A percentile compares a stretch with the other conserved stretches of the same genome.
phyloP scores from a whole-genome alignment of 2,888 invertebrate genomes.

The Xestia rhomboidea region DNA sequence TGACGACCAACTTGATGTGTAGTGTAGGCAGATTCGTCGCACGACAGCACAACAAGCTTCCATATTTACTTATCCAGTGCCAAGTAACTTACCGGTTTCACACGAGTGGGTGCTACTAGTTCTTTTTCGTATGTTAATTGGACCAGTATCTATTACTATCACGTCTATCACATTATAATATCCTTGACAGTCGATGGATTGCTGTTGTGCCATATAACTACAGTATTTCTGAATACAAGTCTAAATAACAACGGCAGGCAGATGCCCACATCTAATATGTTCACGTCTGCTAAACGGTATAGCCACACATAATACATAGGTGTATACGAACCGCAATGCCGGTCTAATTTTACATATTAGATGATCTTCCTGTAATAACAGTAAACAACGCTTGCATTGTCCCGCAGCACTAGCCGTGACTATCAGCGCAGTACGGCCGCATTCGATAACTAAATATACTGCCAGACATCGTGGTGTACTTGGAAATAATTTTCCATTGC shows the following conservation, averaged over 20 bases:
- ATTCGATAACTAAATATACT: conserved; percentile 51
- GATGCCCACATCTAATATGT: neutral
- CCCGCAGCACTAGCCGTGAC: conserved; percentile 29
- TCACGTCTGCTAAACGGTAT: conserved; percentile 7
- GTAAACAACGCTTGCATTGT: conserved; percentile 47
- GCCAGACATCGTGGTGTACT: conserved; percentile 38
- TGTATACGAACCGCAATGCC: conserved; percentile 23
- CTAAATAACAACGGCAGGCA: conserved; percentile 16
- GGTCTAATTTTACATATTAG: conserved; percentile 59
- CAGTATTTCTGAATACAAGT: conserved; percentile 21
- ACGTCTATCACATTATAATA: conserved; percentile 76
- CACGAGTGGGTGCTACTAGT: conserved; percentile 86
- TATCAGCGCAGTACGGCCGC: conserved; percentile 38
- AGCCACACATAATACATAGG: conserved; percentile 14
- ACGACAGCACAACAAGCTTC: conserved; percentile 86
- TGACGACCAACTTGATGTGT: conserved; percentile 74
- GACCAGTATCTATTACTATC: conserved; percentile 78
- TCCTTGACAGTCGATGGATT: conserved; percentile 65
- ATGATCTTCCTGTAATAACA: conserved; percentile 58
- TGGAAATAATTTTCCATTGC: conserved; percentile 58
- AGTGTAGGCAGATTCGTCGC: conserved; percentile 88
- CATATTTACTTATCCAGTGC: conserved; percentile 87
- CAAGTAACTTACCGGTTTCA: conserved; percentile 87
- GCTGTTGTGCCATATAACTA: conserved; percentile 52
- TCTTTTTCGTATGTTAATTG: conserved; percentile 84